Conservation (phyloP, 2,797 vertebrate genomes). For the Gorsachius magnificus region DNA sequence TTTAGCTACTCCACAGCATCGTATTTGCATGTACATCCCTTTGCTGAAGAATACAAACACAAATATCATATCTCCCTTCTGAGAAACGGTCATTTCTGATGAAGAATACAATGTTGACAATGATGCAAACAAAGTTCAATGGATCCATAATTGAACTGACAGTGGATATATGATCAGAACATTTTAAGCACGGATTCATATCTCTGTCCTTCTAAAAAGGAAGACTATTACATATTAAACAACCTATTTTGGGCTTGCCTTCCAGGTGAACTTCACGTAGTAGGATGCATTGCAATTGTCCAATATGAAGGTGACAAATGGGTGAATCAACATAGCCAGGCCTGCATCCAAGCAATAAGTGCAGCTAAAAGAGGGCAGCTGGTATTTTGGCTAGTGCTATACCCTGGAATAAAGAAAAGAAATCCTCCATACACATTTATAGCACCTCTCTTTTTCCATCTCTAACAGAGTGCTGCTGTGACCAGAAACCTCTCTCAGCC, state of each 20-base stretch:
- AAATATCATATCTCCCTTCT: neutral
- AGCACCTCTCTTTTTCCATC: neutral
- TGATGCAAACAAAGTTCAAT: neutral
- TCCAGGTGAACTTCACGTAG: neutral
- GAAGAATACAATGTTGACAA: neutral
- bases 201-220: neutral
- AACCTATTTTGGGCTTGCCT: neutral
- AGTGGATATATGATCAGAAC: neutral
- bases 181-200: neutral
- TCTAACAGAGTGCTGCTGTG: neutral
- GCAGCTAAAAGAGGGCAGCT: neutral
- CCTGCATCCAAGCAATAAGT: neutral
- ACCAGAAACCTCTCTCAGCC: neutral
- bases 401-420: neutral
- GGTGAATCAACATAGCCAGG: neutral
- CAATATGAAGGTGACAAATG: neutral
- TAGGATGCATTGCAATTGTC: neutral
- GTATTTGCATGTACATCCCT: accelerated
- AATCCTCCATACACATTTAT: accelerated
- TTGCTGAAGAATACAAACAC: neutral
- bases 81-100: neutral
- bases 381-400: neutral
- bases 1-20: neutral
- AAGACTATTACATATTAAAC: neutral
- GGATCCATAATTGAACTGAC: neutral